Percentiles rank a stretch among this genome's conserved stretches.
These are phyloP conservation scores for Zeus faber DNA, from an alignment of 2,113 vertebrate species.

Conservation along the genomic window DNA sequence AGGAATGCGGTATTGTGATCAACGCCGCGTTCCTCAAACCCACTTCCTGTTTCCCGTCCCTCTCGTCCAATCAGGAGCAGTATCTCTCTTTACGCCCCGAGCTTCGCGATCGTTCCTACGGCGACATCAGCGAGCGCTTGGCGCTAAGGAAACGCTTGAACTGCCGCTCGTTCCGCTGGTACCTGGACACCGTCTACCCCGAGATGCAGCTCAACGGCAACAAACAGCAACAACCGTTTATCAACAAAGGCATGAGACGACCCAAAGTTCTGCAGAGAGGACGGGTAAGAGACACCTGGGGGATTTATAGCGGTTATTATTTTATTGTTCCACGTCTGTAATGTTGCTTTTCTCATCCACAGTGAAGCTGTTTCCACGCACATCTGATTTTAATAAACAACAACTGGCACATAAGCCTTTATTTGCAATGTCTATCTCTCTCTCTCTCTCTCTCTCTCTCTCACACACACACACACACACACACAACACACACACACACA, in stretches of 20 bases:
- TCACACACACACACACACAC: too few species aligned
- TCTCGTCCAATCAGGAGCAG: slow-evolving; percentile 79
- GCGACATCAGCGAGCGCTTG: slow-evolving; percentile 86
- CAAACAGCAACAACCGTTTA: slow-evolving; percentile 82
- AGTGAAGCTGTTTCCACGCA: background rate
- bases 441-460: background rate
- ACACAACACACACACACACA: too few species aligned
- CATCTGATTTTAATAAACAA: background rate
- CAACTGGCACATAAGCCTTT: background rate
- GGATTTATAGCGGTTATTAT: too few species aligned
- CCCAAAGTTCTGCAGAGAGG: slow-evolving; percentile 88
- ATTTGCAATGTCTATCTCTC: background rate
- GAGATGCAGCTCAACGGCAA: slow-evolving; percentile 90
- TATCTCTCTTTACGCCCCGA: slow-evolving; percentile 91
- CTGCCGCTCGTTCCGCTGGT: slow-evolving; percentile 92
- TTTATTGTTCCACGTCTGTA: too few species aligned
- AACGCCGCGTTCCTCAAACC: too few species aligned
- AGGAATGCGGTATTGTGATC: too few species aligned
- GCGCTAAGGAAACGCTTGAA: slow-evolving; percentile 81
- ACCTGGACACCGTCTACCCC: slow-evolving; percentile 91
- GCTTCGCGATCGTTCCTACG: slow-evolving; percentile 81
- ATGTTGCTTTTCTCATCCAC: too few species aligned
- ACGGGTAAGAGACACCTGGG: slow-evolving; percentile 82
- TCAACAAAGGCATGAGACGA: slow-evolving; percentile 84
- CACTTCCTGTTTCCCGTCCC: slow-evolving; percentile 16